phyloP scores from a whole-genome alignment of 2,113 vertebrate species.

The Fukomys damarensis region DNA sequence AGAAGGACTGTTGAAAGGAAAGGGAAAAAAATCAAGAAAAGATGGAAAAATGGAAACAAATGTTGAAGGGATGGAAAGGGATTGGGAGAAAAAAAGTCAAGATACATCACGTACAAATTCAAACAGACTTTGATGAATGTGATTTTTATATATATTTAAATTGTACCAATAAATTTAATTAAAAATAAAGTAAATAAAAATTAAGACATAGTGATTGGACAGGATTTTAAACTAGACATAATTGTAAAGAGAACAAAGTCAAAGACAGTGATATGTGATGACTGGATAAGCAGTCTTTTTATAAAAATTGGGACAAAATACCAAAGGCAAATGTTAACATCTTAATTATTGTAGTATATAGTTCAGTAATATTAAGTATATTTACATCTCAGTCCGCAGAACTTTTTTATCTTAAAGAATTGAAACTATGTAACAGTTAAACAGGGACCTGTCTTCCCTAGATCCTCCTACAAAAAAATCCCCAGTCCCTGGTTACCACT shows the following conservation, averaged over 20 bases:
- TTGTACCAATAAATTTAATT: too few species aligned
- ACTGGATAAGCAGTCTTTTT: not conserved
- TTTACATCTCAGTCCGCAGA: not conserved
- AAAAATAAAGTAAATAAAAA: not conserved
- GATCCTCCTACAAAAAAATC: not conserved
- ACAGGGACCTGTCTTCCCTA: not conserved
- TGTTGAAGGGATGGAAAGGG: too few species aligned
- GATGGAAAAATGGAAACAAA: too few species aligned
- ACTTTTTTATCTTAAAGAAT: not conserved
- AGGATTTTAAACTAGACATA: not conserved
- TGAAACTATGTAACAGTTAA: not conserved
- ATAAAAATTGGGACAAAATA: not conserved
- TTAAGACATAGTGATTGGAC: not conserved
- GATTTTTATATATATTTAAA: too few species aligned
- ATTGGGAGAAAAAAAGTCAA: too few species aligned
- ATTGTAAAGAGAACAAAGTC: not conserved
- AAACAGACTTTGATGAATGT: too few species aligned
- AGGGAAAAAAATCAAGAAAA: too few species aligned
- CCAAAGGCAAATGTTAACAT: not conserved
- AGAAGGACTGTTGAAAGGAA: too few species aligned
- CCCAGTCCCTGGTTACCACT: not conserved
- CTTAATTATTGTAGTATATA: not conserved
- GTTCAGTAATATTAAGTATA: not conserved
- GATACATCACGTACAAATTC: too few species aligned
- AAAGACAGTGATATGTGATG: not conserved